Evolutionary conservation across 2,888 invertebrate species (phyloP).

Genomic region (Drosophila prolongata): DNA sequence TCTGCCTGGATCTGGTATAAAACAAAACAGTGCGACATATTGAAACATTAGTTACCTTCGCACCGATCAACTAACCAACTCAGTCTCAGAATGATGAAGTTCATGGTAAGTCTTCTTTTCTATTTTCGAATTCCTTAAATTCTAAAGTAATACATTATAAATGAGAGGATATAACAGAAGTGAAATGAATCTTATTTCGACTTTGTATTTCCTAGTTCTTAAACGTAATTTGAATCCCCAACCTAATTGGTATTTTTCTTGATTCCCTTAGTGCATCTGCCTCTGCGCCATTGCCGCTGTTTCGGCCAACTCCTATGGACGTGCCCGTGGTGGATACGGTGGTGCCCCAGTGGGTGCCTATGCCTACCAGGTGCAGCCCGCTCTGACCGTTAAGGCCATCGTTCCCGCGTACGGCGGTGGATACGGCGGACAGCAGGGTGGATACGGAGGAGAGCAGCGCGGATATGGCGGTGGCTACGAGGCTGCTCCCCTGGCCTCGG

Average conservation of each 20-base stretch:
- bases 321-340: conserved; percentile 36
- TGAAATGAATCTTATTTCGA: no score
- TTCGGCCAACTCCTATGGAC: conserved; percentile 52
- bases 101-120: conserved; percentile 59
- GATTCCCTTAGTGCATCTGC: conserved; percentile 58
- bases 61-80: conserved; percentile 56
- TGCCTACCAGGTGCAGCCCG: conserved; percentile 72
- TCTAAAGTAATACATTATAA: no score
- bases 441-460: conserved; percentile 30
- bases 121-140: no score
- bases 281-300: conserved; percentile 65
- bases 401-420: conserved; percentile 51
- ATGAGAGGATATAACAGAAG: no score
- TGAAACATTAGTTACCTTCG: conserved; percentile 66
- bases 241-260: conserved; percentile 2
- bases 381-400: conserved; percentile 62
- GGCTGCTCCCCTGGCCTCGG: conserved; percentile 52
- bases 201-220: no score
- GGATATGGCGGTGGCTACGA: conserved; percentile 47
- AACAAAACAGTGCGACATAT: conserved; percentile 52
- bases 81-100: conserved; percentile 66
- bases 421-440: conserved; percentile 39
- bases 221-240: not conserved
- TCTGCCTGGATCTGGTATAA: conserved; percentile 71
- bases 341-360: conserved; percentile 55